These are phyloP conservation scores for Prunella fulvescens DNA, from an alignment of 2,113 vertebrate genomes.

Conservation along the genomic window DNA sequence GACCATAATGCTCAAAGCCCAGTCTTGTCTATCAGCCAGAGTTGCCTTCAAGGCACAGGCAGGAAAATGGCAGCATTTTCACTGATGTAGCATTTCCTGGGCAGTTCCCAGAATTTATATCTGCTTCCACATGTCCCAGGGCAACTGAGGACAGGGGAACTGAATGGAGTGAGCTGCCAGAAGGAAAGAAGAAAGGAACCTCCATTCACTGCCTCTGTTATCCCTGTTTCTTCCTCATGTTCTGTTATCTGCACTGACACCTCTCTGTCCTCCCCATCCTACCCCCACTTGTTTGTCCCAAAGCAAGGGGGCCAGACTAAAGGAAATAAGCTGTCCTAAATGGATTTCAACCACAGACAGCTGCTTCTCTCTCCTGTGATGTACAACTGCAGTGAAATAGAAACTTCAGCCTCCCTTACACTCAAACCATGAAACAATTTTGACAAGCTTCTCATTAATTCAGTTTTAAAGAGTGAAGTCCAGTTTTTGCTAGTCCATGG, in stretches of 20 bases:
- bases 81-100: not conserved
- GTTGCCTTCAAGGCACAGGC: not conserved
- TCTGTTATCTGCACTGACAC: not conserved
- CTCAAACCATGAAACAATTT: not conserved
- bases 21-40: not conserved
- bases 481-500: not conserved
- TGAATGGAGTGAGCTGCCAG: not conserved
- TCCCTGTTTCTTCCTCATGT: not conserved
- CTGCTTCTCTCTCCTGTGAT: not conserved
- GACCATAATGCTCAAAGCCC: not conserved
- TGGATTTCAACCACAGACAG: not conserved
- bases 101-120: not conserved
- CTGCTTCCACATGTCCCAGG: not conserved
- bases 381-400: not conserved
- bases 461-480: not conserved
- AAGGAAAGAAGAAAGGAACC: not conserved
- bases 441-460: not conserved
- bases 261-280: not conserved
- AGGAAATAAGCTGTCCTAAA: not conserved
- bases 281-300: not conserved
- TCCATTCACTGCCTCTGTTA: not conserved
- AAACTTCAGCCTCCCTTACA: not conserved
- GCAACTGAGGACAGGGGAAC: not conserved
- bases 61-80: not conserved
- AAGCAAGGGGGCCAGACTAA: not conserved